Evolutionary conservation across 2,113 vertebrate species (phyloP).

Genomic region (Hemiprocne comata): DNA sequence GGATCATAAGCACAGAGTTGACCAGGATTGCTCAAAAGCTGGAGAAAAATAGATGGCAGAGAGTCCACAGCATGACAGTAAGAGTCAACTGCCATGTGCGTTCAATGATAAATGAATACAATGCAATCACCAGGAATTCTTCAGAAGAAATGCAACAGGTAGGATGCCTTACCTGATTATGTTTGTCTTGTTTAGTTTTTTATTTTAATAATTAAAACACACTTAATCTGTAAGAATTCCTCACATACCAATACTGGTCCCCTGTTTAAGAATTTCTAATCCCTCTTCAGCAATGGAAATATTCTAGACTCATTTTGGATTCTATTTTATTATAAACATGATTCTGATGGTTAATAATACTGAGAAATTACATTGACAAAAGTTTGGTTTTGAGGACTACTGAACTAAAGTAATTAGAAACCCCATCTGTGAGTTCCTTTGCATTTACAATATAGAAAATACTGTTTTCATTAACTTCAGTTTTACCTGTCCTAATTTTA

Average conservation of each 20-base stretch:
- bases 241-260: accelerated
- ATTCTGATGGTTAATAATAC: background rate
- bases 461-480: background rate
- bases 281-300: background rate
- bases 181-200: background rate
- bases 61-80: slow-evolving; percentile 90
- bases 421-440: background rate
- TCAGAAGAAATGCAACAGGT: slow-evolving; percentile 90
- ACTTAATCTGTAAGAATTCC: background rate
- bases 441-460: background rate
- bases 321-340: background rate
- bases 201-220: background rate
- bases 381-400: background rate
- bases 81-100: slow-evolving; percentile 90
- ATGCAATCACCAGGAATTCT: slow-evolving; percentile 61
- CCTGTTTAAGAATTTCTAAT: background rate
- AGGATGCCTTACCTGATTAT: background rate
- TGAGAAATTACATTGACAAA: background rate
- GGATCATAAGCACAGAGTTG: slow-evolving; percentile 93
- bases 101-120: slow-evolving; percentile 91
- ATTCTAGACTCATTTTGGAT: background rate
- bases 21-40: slow-evolving; percentile 92
- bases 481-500: background rate
- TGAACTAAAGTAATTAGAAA: background rate
- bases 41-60: slow-evolving; percentile 91